A percentile compares a stretch with the other conserved stretches of the same genome.
Conservation (phyloP, 2,113 vertebrate genomes). For the Corvus moneduloides region DNA sequence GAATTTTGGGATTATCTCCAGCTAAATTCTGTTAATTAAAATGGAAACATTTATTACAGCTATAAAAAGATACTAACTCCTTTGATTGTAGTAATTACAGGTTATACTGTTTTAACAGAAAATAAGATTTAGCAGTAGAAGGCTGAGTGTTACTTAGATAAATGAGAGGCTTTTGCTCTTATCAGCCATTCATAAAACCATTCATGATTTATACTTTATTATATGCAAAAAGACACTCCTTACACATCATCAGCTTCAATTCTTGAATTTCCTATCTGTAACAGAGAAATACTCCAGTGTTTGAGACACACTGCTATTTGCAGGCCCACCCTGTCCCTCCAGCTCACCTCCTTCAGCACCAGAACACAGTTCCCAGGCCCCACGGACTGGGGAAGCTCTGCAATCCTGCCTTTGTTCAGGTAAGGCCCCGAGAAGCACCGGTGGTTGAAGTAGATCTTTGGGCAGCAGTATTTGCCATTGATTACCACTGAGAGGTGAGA, state of each 20-base stretch:
- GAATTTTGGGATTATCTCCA: neutral
- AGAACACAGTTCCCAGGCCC: constrained; percentile 96
- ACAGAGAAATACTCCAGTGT: neutral
- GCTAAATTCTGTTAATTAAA: constrained; percentile 3
- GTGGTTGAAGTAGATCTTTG: constrained; percentile 99
- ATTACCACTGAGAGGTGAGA: constrained; percentile 72
- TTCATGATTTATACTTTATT: neutral
- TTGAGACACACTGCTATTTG: neutral
- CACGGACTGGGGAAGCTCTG: constrained; percentile 95
- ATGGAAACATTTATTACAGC: constrained; percentile 1
- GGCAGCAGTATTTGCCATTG: constrained; percentile 95
- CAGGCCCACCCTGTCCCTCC: neutral
- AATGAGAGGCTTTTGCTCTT: neutral
- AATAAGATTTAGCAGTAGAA: neutral
- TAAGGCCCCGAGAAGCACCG: constrained; percentile 98
- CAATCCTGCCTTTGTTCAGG: constrained; percentile 97
- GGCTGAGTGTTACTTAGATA: neutral
- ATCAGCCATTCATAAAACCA: neutral
- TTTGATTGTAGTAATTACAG: neutral
- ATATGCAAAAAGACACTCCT: neutral
- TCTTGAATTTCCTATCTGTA: neutral
- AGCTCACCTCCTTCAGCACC: constrained; percentile 93
- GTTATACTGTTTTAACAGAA: neutral
- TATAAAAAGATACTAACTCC: neutral
- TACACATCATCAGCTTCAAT: neutral